Base-by-base conservation (phyloP, 2,113 vertebrate genomes). In the Octodon degus region DNA sequence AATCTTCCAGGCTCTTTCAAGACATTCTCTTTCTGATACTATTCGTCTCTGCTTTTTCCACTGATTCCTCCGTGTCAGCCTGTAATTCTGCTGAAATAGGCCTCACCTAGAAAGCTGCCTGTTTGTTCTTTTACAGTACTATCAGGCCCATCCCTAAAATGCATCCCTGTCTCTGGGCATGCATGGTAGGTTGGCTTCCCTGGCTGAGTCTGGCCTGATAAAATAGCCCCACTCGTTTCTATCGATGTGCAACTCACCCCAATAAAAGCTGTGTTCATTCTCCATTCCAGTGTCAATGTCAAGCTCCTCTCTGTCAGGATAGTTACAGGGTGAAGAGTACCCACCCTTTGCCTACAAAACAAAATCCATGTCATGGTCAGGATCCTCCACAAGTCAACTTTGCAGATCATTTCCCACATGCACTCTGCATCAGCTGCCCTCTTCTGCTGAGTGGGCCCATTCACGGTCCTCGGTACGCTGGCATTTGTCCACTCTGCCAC, bases 31-130 rank as follows among this genome's bases (percentile, higher is more conserved):
- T 92, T 80, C 55, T 37, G 65, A 43, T 63, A 32, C n/a, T 16
- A 27, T 90, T 67, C 37, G 5, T 76, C 55, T 91, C 50, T 87
- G 25, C 34, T 70, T 84, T 87, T 68, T 10, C 50, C 13, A 27
- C 19, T 16, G 32, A 10, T 1, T 95, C 60, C 32, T 83, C 68
- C 72, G 27, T 72, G 17, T 76, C 27, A 22, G 58, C 13, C 32
- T 89, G 19, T n/a, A 95, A 60, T 84, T 89, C 79, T 77, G 60
- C 40, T 83, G 55, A 87, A 30, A 84, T 70, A n/a, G 76, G n/a
- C 53, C 63, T 67, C 43, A 24, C 13, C 20, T 60, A 55, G 55
- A 91, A 93, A 81, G 62, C 1, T 13, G 70, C 91, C 68, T 34
- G 17, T 40, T 68, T 76, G 17, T 65, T 68, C 86, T 84, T 58